Percentiles rank a stretch among this genome's conserved stretches.
Evolutionary conservation across 2,888 invertebrate species (phyloP).

Genomic region (Trichogramma dendrolimi): DNA sequence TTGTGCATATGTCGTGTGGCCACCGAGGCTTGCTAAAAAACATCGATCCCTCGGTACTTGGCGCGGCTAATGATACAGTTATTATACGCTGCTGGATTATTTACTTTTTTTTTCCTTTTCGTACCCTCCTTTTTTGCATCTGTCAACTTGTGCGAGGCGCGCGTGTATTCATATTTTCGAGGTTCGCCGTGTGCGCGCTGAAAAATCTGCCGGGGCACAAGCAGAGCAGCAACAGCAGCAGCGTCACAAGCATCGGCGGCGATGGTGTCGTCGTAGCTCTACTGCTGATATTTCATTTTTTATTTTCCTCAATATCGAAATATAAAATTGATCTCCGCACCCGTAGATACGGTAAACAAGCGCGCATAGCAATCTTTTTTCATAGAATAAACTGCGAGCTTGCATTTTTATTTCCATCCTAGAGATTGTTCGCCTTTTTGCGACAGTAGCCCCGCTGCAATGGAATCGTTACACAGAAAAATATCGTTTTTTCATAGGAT

Average conservation of each 20-base stretch:
- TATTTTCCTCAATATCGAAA: too few species aligned
- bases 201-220: too few species aligned
- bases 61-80: slow-evolving; percentile 10
- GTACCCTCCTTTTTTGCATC: neutral
- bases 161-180: neutral
- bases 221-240: too few species aligned
- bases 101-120: slow-evolving; percentile 9
- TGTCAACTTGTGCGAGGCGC: neutral
- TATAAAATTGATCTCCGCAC: too few species aligned
- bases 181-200: neutral
- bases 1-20: slow-evolving; percentile 22
- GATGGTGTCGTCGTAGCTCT: too few species aligned
- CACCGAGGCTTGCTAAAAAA: slow-evolving; percentile 6
- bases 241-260: too few species aligned
- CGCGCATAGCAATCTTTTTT: too few species aligned
- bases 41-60: neutral
- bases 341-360: too few species aligned
- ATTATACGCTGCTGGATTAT: neutral
- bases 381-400: neutral
- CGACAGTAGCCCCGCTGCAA: neutral
- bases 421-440: slow-evolving; percentile 8
- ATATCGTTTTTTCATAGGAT: slow-evolving; percentile 19
- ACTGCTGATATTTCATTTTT: too few species aligned
- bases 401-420: slow-evolving; percentile 6
- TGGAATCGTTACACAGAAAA: slow-evolving; percentile 3